Evolutionary conservation across 2,113 vertebrate genomes (phyloP).

Genomic region (Calypte anna): DNA sequence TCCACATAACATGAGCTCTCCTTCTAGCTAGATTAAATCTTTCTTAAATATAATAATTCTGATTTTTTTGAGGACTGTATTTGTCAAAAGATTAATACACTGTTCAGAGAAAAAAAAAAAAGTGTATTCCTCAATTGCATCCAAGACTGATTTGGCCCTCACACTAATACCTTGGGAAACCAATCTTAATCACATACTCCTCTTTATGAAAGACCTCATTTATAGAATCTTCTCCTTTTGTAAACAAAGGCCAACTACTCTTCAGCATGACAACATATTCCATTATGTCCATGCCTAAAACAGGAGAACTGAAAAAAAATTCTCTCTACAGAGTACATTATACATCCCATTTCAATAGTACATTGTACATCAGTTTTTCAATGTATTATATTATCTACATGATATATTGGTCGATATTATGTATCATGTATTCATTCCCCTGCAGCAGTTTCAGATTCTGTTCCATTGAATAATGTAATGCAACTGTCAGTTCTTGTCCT

Average conservation of each 20-base stretch:
- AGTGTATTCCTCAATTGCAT: constrained; percentile 44
- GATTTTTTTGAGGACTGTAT: constrained; percentile 38
- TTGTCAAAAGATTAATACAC: constrained; percentile 66
- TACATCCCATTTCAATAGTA: neutral
- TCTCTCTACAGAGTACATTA: neutral
- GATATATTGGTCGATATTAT: constrained; percentile 24
- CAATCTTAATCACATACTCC: constrained; percentile 54
- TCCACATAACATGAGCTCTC: constrained; percentile 38
- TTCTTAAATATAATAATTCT: constrained; percentile 56
- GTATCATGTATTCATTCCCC: constrained; percentile 10
- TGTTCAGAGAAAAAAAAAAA: constrained; percentile 44
- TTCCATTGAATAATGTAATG: constrained; percentile 51
- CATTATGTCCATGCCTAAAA: constrained; percentile 11
- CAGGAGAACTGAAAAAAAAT: constrained; percentile 3
- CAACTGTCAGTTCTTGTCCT: neutral
- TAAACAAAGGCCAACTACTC: constrained; percentile 31
- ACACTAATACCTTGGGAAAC: constrained; percentile 51
- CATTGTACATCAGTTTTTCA: constrained; percentile 27
- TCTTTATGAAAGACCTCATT: constrained; percentile 66
- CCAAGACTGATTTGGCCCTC: constrained; percentile 69
- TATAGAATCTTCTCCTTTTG: constrained; percentile 54
- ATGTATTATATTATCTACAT: constrained; percentile 41
- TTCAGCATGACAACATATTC: constrained; percentile 30
- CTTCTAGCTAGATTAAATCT: constrained; percentile 6
- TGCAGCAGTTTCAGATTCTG: constrained; percentile 4